Evolutionary conservation across 2,888 invertebrate genomes (phyloP).

Genomic region (Anoplius nigerrimus): DNA sequence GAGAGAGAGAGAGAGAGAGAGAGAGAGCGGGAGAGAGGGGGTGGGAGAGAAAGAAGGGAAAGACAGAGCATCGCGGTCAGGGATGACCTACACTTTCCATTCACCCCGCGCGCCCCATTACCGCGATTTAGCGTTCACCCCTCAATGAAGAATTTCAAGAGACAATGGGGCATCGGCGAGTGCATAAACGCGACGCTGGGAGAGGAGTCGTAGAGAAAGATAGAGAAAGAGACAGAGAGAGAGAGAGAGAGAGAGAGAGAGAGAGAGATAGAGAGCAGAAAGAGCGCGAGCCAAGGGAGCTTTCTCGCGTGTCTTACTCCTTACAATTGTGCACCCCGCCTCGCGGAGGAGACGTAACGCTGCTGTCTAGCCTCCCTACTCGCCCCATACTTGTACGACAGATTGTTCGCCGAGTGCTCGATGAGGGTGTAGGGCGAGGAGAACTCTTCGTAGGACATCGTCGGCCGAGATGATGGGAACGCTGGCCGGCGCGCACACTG

Average conservation of each 20-base stretch:
- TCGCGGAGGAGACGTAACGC: no score
- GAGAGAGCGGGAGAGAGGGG: not conserved
- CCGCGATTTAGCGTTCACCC: no score
- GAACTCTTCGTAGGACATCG: no score
- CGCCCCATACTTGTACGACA: no score
- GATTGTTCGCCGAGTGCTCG: no score
- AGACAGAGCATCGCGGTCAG: not conserved
- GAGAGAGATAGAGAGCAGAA: not conserved
- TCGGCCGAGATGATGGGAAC: no score
- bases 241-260: not conserved
- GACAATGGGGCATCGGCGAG: conserved; percentile 4
- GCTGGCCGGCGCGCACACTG: no score
- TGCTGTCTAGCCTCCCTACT: no score
- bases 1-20: not conserved
- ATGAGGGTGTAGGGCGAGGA: no score
- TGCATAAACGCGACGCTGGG: not conserved
- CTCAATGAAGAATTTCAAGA: conserved; percentile 7
- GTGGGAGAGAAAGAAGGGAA: not conserved
- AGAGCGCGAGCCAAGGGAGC: not conserved
- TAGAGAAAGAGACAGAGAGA: not conserved
- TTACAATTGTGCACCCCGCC: no score
- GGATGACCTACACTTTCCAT: conserved; percentile 25
- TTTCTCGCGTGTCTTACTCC: no score
- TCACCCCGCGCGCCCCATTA: conserved; percentile 10
- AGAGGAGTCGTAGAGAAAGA: not conserved